phyloP scores from a whole-genome alignment of 1,140 invertebrate species.

The Halictus rubicundus region DNA sequence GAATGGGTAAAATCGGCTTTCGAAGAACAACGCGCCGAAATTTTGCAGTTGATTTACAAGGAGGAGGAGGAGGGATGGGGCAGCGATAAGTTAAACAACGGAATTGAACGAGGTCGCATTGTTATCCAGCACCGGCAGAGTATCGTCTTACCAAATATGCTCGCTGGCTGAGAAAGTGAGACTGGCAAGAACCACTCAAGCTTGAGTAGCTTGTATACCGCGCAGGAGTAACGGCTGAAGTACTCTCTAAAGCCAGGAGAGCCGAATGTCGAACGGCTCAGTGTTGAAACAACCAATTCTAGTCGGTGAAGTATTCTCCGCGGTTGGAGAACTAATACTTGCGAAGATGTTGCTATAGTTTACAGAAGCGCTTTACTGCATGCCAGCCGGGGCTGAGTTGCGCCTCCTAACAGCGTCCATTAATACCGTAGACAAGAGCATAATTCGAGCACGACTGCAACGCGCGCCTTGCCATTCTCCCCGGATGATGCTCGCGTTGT shows the following conservation, averaged over 20 bases:
- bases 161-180: constrained; percentile 56
- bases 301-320: constrained; percentile 61
- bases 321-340: constrained; percentile 60
- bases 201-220: constrained; percentile 54
- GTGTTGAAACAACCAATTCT: constrained; percentile 61
- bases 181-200: constrained; percentile 57
- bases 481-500: constrained; percentile 12
- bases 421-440: constrained; percentile 47
- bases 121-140: constrained; percentile 33
- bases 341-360: constrained; percentile 49
- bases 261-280: constrained; percentile 59
- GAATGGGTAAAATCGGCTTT: background rate
- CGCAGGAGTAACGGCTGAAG: constrained; percentile 59
- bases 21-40: background rate
- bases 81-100: constrained; percentile 30
- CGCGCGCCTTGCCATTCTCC: constrained; percentile 5
- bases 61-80: background rate
- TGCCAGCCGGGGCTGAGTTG: constrained; percentile 42
- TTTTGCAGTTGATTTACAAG: constrained; percentile 12
- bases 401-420: constrained; percentile 36
- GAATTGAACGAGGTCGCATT: constrained; percentile 40
- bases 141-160: constrained; percentile 65
- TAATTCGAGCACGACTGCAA: constrained; percentile 22
- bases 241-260: constrained; percentile 50
- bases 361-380: constrained; percentile 38